Evolutionary conservation across 2,113 vertebrate genomes (phyloP), one percentile per base, ranked within the genome.

Genomic region (Myiagra hebetior): DNA sequence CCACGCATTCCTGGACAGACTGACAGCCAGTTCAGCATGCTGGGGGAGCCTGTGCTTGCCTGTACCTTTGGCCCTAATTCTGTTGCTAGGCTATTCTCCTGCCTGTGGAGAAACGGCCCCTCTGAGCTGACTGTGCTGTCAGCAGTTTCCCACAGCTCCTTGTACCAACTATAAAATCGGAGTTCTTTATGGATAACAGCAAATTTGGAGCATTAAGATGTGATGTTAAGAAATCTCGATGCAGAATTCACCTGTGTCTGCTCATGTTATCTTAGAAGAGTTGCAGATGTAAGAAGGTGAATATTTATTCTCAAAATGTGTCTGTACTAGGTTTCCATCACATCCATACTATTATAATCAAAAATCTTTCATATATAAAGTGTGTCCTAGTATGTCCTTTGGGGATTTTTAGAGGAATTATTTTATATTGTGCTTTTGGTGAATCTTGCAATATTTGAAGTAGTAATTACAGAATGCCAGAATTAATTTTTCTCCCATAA

Each of bases 401-500:
- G 46, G 6, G 4, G 31, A 52, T 55, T 77, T 68, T 78, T 49
- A 50, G 57, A 93, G 89, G 76, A 89, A 81, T 96, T 97, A 78
- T 95, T 93, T 97, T 35, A 98, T 93, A 91, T 89, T 78, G 41
- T 85, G 55, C 85, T 96, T 97, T 96, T 91, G 90, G 65, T 76
- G 70, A 91, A 93, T 79, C 37, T 93, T 97, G 73, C 7, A 87
- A 72, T 94, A 97, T 98, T 97, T 97, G 68, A 97, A 95, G 63
- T 75, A 95, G 80, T 97, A 98, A 98, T 98, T 98, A 97, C 62
- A 80, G 91, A 97, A 97, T 95, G 96, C 67, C 96, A 97, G 96
- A 97, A 96, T 97, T 97, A 97, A 95, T 98, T 98, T 98, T 98
- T 97, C 91, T 97, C 74, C 87, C 85, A 84, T 97, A 96, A 97